Percentiles rank a stretch among this genome's conserved stretches.
Conservation (phyloP, 2,113 vertebrate genomes). For the Xenotilapia leptura region DNA sequence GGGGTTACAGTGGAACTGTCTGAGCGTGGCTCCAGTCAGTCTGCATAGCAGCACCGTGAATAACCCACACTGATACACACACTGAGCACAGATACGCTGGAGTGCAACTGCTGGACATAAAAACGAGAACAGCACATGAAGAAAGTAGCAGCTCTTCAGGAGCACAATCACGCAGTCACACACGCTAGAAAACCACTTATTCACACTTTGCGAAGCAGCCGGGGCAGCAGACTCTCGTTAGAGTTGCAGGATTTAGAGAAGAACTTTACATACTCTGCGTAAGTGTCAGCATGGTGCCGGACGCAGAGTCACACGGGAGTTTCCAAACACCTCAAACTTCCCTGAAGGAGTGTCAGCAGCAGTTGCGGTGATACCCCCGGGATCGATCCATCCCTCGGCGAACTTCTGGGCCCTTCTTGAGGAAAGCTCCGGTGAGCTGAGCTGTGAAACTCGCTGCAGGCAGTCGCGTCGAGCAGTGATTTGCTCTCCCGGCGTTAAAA, state of each 20-base stretch:
- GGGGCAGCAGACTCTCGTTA: fast-evolving
- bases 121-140: not conserved
- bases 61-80: constrained; percentile 48
- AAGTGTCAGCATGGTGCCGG: not conserved
- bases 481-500: not conserved
- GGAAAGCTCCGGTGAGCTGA: not conserved
- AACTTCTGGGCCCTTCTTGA: not conserved
- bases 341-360: not conserved
- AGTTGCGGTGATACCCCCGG: not conserved
- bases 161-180: not conserved
- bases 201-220: not conserved
- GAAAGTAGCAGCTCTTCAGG: not conserved
- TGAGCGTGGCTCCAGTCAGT: constrained; percentile 60
- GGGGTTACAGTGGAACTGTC: constrained; percentile 28
- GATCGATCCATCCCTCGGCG: not conserved
- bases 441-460: not conserved
- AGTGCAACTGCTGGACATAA: constrained; percentile 20
- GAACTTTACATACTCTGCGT: not conserved
- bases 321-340: not conserved
- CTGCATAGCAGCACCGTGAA: constrained; percentile 65
- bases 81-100: not conserved
- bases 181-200: not conserved
- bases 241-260: not conserved
- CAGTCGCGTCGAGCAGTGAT: not conserved
- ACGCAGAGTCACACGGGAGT: not conserved